Evolutionary conservation across 2,888 invertebrate genomes (phyloP).

Genomic region (Timema podura): DNA sequence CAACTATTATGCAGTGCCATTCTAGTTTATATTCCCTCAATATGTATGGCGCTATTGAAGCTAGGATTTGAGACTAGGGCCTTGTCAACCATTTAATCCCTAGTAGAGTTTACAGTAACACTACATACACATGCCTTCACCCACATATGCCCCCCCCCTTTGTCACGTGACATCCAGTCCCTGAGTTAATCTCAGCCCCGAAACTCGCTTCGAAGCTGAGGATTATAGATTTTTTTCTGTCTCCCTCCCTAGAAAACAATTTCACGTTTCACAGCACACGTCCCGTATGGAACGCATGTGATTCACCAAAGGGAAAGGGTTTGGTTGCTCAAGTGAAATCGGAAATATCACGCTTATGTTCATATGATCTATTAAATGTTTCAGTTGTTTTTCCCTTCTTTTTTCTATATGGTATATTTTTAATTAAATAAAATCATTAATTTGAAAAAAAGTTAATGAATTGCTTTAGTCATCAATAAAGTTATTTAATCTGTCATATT

Average conservation of each 20-base stretch:
- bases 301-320: not conserved
- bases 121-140: not conserved
- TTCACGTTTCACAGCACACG: constrained; percentile 18
- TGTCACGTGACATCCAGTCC: not conserved
- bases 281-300: not conserved
- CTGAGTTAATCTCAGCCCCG: not conserved
- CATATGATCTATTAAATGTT: too few relatives aligned
- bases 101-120: not conserved
- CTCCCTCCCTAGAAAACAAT: constrained; percentile 14
- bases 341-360: not conserved
- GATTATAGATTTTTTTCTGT: constrained; percentile 3
- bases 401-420: too few relatives aligned
- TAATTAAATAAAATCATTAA: too few relatives aligned
- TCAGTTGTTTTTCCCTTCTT: too few relatives aligned
- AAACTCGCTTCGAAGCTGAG: not conserved
- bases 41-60: not conserved
- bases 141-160: not conserved
- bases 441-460: too few relatives aligned
- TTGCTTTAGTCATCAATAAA: too few relatives aligned
- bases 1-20: too few relatives aligned
- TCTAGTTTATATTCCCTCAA: too few relatives aligned
- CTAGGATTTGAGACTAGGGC: not conserved
- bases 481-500: too few relatives aligned
- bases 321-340: not conserved
- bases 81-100: not conserved